Conservation (phyloP, 2,113 vertebrate species). For the Antechinus flavipes region DNA sequence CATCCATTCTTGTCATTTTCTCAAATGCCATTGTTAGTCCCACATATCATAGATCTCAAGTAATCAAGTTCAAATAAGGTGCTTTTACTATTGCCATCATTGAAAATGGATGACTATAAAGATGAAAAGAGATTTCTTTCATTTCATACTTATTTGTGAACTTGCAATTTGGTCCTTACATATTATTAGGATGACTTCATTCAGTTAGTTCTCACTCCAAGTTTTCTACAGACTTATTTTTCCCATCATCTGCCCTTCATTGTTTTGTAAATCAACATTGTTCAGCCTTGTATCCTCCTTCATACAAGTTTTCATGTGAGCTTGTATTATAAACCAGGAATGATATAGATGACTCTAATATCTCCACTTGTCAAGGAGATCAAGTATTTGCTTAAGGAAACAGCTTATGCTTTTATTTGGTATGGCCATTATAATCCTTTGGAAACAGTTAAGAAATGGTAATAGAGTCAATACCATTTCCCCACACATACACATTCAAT, state of each 20-base stretch:
- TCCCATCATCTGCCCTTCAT: background rate
- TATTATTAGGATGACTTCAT: background rate
- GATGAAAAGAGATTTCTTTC: background rate
- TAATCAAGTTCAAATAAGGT: background rate
- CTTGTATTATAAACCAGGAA: background rate
- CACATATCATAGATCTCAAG: background rate
- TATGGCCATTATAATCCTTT: background rate
- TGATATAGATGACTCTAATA: background rate
- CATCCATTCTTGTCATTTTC: background rate
- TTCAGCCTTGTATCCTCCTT: background rate
- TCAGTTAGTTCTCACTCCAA: background rate
- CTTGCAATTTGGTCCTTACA: background rate
- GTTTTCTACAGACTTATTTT: background rate
- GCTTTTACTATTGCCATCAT: background rate
- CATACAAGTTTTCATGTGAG: background rate
- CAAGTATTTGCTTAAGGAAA: background rate
- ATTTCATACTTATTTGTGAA: background rate
- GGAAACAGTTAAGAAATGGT: background rate
- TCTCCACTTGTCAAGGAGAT: background rate
- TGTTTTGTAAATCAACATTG: background rate
- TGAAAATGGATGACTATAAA: background rate
- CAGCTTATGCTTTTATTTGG: background rate
- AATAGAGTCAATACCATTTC: background rate
- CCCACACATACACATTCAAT: background rate
- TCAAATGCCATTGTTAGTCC: background rate